A percentile compares a stretch with the other conserved stretches of the same genome.
phyloP scores from a whole-genome alignment of 2,113 vertebrate species.

The Crypturellus undulatus region DNA sequence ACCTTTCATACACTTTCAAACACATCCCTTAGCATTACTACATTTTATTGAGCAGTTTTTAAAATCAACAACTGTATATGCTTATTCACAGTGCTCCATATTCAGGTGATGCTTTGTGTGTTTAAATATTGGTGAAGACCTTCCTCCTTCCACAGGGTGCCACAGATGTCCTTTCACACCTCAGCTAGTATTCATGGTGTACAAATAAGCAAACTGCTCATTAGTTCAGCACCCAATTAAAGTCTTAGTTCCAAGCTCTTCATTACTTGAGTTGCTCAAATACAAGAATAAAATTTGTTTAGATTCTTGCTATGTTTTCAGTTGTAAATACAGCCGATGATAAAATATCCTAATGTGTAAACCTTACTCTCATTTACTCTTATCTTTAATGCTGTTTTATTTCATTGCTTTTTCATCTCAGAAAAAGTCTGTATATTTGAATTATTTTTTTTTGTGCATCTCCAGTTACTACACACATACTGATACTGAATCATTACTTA shows the following conservation, averaged over 20 bases:
- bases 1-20: neutral
- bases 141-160: accelerated
- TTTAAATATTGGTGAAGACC: neutral
- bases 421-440: neutral
- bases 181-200: neutral
- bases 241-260: neutral
- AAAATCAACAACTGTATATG: neutral
- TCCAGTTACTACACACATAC: neutral
- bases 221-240: neutral
- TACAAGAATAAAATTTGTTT: neutral
- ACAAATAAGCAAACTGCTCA: neutral
- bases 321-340: neutral
- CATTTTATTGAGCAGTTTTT: neutral
- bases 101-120: neutral
- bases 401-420: neutral
- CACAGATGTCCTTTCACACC: neutral
- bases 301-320: neutral
- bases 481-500: neutral
- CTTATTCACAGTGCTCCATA: neutral
- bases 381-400: neutral
- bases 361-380: neutral
- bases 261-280: neutral
- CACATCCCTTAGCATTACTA: neutral
- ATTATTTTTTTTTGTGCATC: neutral
- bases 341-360: neutral